Evolutionary conservation across 2,797 vertebrate genomes (phyloP), one percentile per base, ranked within the genome.

Genomic region (Varecia variegata): DNA sequence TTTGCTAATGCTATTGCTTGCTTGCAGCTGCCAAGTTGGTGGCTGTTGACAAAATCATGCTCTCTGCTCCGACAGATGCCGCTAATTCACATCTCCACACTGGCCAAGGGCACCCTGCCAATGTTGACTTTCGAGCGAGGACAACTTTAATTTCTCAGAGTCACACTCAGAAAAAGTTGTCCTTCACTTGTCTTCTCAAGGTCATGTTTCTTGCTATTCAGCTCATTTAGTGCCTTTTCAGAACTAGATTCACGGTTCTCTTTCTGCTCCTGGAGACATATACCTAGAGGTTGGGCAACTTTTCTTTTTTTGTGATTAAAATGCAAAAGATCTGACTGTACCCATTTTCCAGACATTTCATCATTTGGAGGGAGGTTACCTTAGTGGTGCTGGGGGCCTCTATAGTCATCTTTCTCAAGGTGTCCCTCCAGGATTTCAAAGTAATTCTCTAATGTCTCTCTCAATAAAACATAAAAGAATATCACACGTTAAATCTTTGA

Each of bases 71-170:
- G 89, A 94, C 96, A 97, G 93, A 91, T 93, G 96, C 94, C 86
- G 74, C 95, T 95, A 90, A 96, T 95, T 94, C 86, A 52, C 47
- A 67, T 94, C 88, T 89, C 52, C n/a, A 40, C 79, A 32, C 58
- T 87, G 93, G 93, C 96, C 91, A 93, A 91, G 74, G 91, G 93
- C 86, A 38, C 58, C 87, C 80, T 89, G 96, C 95, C 96, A 97
- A 0, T n/a, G 58, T 77, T 94, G 94, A 94, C 93, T 96, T 95
- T 83, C 91, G 86, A 87, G 47, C 3, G 30, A 94, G 74, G 25
- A 90, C 85, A 92, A 89, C 90, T 96, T 97, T 90, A 82, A 88
- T 96, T 96, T 94, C 88, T 95, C 93, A 95, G 92, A 88, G 77
- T 45, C 35, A 47, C 0, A 6, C 93, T 94, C 40, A 67, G 38